A percentile compares a stretch with the other conserved stretches of the same genome.
Conservation (phyloP, 2,797 vertebrate genomes). For the Picus viridis region DNA sequence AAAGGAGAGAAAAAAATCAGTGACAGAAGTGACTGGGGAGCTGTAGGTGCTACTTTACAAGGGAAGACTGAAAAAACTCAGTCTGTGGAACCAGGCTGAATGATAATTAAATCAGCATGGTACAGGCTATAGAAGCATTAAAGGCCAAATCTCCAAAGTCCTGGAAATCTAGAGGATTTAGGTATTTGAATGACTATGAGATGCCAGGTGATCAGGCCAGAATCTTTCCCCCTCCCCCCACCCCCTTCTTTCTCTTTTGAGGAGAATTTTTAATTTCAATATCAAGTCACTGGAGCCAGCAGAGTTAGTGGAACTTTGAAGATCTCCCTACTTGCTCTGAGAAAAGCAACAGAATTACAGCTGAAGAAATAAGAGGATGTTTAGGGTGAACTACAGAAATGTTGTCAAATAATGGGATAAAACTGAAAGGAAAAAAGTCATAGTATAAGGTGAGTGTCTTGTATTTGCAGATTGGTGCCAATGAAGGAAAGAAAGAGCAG, state of each 20-base stretch:
- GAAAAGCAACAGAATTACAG: not conserved
- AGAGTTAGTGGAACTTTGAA: not conserved
- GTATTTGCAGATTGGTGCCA: not conserved
- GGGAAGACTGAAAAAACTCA: not conserved
- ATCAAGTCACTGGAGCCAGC: not conserved
- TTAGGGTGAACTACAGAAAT: not conserved
- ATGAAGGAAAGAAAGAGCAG: not conserved
- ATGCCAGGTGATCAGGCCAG: not conserved
- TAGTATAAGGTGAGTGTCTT: not conserved
- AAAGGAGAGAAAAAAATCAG: constrained; percentile 43
- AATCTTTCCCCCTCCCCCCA: not conserved
- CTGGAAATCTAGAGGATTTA: not conserved
- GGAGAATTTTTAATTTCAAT: not conserved
- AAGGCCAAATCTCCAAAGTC: not conserved
- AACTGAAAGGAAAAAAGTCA: not conserved
- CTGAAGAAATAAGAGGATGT: not conserved
- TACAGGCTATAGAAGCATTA: not conserved
- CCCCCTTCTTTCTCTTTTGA: not conserved
- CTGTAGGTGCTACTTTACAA: not conserved
- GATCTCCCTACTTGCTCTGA: not conserved
- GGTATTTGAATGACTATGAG: not conserved
- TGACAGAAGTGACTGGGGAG: constrained; percentile 7
- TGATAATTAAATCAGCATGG: not conserved
- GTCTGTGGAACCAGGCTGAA: not conserved
- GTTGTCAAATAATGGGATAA: not conserved